These are phyloP conservation scores for Bombus sibiricus DNA, from an alignment of 1,140 invertebrate genomes.

Conservation along the genomic window DNA sequence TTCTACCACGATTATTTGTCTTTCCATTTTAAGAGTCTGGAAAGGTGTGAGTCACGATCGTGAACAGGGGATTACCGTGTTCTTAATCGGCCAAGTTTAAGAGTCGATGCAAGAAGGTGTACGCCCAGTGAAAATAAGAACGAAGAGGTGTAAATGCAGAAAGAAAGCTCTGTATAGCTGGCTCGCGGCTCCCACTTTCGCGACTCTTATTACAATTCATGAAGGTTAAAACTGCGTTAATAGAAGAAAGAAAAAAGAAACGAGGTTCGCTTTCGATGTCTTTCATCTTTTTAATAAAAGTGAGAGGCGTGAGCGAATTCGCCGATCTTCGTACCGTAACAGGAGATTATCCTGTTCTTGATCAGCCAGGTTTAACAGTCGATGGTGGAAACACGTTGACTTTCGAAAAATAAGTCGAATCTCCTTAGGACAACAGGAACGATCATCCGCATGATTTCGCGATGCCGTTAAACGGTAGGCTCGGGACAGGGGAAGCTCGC, in stretches of 20 bases:
- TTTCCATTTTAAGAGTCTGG: conserved; percentile 78
- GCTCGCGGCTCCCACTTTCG: too few relatives aligned
- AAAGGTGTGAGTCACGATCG: conserved; percentile 22
- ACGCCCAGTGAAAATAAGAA: background rate
- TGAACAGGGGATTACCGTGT: conserved; percentile 40
- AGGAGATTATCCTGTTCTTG: too few relatives aligned
- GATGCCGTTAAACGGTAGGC: background rate
- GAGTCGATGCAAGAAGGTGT: background rate
- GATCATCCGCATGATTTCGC: too few relatives aligned
- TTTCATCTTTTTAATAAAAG: background rate
- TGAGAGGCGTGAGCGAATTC: too few relatives aligned
- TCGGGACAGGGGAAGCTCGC: background rate
- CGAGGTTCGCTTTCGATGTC: background rate
- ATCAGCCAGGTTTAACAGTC: too few relatives aligned
- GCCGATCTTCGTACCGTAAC: too few relatives aligned
- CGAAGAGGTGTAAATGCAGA: background rate
- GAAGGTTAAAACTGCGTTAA: too few relatives aligned
- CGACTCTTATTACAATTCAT: too few relatives aligned
- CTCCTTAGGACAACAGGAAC: too few relatives aligned
- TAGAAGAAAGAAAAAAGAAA: too few relatives aligned
- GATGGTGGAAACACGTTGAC: too few relatives aligned
- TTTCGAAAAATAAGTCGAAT: too few relatives aligned
- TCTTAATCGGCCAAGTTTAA: background rate
- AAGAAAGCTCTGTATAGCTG: background rate
- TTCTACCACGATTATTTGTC: conserved; percentile 79